A percentile compares a stretch with the other conserved stretches of the same genome.
These are phyloP conservation scores for Euthynnus affinis DNA, from an alignment of 2,797 vertebrate species.

Conservation along the genomic window DNA sequence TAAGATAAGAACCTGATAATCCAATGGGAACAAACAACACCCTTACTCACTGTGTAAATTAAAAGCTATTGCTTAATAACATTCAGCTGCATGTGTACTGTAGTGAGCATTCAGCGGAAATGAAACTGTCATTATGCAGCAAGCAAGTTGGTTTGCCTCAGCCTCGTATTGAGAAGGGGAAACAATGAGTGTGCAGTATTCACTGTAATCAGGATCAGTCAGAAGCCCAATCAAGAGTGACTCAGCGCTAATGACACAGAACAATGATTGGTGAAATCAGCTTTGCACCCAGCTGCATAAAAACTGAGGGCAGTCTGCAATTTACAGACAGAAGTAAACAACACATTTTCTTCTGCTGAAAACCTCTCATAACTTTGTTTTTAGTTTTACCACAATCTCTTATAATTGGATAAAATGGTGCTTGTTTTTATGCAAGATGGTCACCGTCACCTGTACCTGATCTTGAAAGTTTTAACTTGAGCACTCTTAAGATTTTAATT, in stretches of 20 bases:
- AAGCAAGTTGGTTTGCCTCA: constrained; percentile 26
- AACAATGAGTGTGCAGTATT: constrained; percentile 62
- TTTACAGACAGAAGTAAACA: background rate
- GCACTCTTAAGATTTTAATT: background rate
- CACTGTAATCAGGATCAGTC: constrained; percentile 56
- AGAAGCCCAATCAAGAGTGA: constrained; percentile 56
- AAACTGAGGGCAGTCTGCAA: background rate
- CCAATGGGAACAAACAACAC: background rate
- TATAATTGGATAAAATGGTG: background rate
- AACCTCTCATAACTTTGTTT: background rate
- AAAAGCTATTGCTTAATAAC: constrained; percentile 19
- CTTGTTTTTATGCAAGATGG: constrained; percentile 7
- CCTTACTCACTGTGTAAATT: background rate
- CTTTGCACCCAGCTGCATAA: constrained; percentile 24
- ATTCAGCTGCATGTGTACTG: background rate
- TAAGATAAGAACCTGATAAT: constrained; percentile 13
- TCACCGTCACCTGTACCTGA: background rate
- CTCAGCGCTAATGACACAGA: constrained; percentile 60
- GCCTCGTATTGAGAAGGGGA: constrained; percentile 27
- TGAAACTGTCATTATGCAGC: constrained; percentile 35
- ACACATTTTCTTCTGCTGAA: background rate
- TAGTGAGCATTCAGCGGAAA: constrained; percentile 27
- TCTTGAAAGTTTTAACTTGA: background rate
- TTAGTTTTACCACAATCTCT: background rate
- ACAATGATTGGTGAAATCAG: constrained; percentile 53